These are phyloP conservation scores for Macroglossus sobrinus DNA, from an alignment of 2,113 vertebrate species.

Conservation along the genomic window DNA sequence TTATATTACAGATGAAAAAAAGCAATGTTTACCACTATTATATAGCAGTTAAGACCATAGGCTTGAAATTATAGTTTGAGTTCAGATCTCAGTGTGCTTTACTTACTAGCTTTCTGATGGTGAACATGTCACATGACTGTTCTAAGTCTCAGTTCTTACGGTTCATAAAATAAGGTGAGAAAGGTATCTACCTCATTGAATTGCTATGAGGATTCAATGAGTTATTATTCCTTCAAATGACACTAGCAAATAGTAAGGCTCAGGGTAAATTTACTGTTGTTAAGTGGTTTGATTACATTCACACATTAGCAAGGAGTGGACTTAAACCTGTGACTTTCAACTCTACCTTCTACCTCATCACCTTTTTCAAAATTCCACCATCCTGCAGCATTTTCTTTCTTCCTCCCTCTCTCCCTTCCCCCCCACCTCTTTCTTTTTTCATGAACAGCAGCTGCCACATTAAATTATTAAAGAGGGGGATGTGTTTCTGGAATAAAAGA, in stretches of 20 bases:
- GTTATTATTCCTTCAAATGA: background rate
- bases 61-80: background rate
- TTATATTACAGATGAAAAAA: slow-evolving; percentile 12
- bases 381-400: background rate
- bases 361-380: background rate
- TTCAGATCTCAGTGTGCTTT: background rate
- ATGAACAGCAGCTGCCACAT: background rate
- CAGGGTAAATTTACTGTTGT: background rate
- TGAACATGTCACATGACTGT: background rate
- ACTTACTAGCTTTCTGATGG: background rate
- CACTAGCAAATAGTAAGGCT: background rate
- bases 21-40: background rate
- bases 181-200: background rate
- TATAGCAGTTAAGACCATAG: background rate
- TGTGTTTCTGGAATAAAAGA: slow-evolving; percentile 22
- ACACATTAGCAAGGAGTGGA: background rate
- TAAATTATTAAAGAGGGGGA: background rate
- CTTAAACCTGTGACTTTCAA: background rate
- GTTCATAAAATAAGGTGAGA: background rate
- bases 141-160: background rate
- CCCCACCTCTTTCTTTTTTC: no score
- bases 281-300: background rate
- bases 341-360: background rate
- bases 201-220: background rate
- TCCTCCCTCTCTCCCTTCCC: no score